Base-by-base conservation (phyloP, 2,797 vertebrate species). In the Mormyrus proboscirostris region DNA sequence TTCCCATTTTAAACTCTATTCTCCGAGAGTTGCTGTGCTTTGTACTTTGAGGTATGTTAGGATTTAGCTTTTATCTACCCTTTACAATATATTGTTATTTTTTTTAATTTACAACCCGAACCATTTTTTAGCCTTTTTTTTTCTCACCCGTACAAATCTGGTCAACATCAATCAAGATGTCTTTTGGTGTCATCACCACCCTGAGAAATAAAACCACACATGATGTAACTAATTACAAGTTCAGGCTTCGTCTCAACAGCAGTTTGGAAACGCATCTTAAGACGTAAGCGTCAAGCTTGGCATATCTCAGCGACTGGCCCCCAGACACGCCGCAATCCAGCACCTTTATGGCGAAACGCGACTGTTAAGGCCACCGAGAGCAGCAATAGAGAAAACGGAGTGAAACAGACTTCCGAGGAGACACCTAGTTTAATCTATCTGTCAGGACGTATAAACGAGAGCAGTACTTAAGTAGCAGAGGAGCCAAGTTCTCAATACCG, bases 391-490 rank as follows among this genome's bases (percentile, higher is more conserved):
- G 88, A 33, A 55, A 22, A 89, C 10, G 53, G 53, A 29, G 1
- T 44, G 51, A 62, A 53, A 9, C 8, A 33, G 41, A 22, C n/a
- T 19, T 59, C 9, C 38, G 55, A 62, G 57, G 82, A 84, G 55
- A 79, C 25, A 89, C 55, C 79, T 55, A 62, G 83, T 65, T 85
- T 89, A 89, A 89, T 86, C 82, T 86, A 9, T 65, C 82, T 86
- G 88, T 89, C 88, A 89, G 88, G 59, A 53, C 25, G 19, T 38
- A 89, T 89, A 89, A 86, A 69, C 5, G 49, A 83, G 22, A 44
- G 79, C 76, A 59, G 38, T 50, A 59, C 51, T 47, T 88, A 83
- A 49, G 51, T 1, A 19, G 41, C 7, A 25, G 41, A 47, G 38
- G 88, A 65, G 88, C n/a, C 33, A 14, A 88, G 49, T 47, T 50